These are phyloP conservation scores for Ethmia dodecea DNA, from an alignment of 2,888 invertebrate species.

Conservation along the genomic window DNA sequence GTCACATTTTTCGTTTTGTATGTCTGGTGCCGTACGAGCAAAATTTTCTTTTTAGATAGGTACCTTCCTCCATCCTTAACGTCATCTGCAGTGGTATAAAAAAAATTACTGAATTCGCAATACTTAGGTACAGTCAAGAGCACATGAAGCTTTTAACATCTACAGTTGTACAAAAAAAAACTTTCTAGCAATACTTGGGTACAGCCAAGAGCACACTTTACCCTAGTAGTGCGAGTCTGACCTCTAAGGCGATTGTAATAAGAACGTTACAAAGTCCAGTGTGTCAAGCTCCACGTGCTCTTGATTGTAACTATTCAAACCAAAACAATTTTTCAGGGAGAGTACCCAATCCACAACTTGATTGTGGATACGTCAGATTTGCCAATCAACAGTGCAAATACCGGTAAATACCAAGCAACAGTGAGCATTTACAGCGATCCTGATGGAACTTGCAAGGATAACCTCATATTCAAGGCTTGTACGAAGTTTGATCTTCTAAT, in stretches of 20 bases:
- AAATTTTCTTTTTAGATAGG: not conserved
- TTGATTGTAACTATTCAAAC: not conserved
- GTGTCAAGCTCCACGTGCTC: too few relatives aligned
- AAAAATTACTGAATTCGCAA: not conserved
- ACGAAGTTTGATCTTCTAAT: not conserved
- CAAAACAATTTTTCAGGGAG: slow-evolving; percentile 28
- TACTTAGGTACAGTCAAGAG: not conserved
- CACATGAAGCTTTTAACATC: too few relatives aligned
- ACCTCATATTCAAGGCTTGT: slow-evolving; percentile 29
- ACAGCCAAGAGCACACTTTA: not conserved
- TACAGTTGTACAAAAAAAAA: not conserved
- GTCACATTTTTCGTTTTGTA: too few relatives aligned
- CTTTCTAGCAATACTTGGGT: slow-evolving; percentile 4
- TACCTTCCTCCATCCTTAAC: not conserved
- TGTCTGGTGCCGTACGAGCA: not conserved
- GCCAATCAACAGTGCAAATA: slow-evolving; percentile 35
- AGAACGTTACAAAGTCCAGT: too few relatives aligned
- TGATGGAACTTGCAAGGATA: slow-evolving; percentile 26
- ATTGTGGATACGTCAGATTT: slow-evolving; percentile 32
- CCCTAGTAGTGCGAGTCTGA: not conserved
- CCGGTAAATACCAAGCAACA: slow-evolving; percentile 34
- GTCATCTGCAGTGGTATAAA: not conserved
- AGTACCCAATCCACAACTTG: slow-evolving; percentile 33
- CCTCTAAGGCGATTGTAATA: too few relatives aligned
- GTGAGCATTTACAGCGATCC: slow-evolving; percentile 31